Percentiles rank a stretch among this genome's conserved stretches.
phyloP scores from a whole-genome alignment of 2,797 vertebrate species.

The Scarus forsteni region DNA sequence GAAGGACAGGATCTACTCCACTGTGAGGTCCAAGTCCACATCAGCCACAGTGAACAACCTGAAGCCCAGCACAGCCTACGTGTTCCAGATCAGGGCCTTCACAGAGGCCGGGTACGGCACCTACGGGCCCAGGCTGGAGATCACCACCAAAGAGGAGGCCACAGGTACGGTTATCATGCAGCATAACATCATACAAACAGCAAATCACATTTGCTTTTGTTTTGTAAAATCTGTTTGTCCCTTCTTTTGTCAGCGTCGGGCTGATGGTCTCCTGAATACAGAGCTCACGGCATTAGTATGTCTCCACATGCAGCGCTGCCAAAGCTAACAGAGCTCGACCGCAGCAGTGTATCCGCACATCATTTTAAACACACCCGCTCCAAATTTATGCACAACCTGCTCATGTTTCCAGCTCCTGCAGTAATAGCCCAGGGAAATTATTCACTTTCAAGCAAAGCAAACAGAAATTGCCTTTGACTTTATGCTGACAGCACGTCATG shows the following conservation, averaged over 20 bases:
- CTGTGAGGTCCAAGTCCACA: slow-evolving; percentile 94
- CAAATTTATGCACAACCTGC: slow-evolving; percentile 40
- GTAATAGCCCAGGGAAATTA: slow-evolving; percentile 65
- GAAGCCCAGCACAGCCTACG: slow-evolving; percentile 95
- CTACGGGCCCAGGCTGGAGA: slow-evolving; percentile 93
- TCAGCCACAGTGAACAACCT: slow-evolving; percentile 96
- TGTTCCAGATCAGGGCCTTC: slow-evolving; percentile 98
- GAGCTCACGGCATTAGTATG: background rate
- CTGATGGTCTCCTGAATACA: background rate
- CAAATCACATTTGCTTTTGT: background rate
- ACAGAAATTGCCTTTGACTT: slow-evolving; percentile 69
- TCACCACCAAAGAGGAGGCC: slow-evolving; percentile 95
- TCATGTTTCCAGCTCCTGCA: slow-evolving; percentile 47
- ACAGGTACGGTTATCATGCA: slow-evolving; percentile 84
- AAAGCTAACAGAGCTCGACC: slow-evolving; percentile 8
- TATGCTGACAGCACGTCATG: slow-evolving; percentile 60
- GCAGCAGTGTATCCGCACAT: background rate
- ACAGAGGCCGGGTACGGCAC: slow-evolving; percentile 96
- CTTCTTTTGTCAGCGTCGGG: background rate
- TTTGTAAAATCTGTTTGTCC: background rate
- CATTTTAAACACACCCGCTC: slow-evolving; percentile 9
- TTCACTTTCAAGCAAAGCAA: slow-evolving; percentile 66
- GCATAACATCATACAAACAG: background rate
- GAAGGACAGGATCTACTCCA: slow-evolving; percentile 96
- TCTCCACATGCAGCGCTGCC: slow-evolving; percentile 2